A percentile compares a stretch with the other conserved stretches of the same genome.
Evolutionary conservation across 2,113 vertebrate genomes (phyloP).

Genomic region (Colistium nudipinnis): DNA sequence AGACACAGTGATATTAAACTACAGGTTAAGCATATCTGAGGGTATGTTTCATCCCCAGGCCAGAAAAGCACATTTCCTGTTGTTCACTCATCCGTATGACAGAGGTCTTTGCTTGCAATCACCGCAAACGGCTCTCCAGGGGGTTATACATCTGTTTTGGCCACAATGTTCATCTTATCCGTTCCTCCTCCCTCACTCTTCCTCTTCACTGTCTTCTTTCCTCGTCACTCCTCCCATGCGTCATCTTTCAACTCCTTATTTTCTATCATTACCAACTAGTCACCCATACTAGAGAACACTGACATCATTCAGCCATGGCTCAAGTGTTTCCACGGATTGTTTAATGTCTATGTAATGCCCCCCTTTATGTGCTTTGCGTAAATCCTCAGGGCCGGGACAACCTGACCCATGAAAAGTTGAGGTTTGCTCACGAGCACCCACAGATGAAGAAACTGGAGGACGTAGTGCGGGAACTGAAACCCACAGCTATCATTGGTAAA

Average conservation of each 20-base stretch:
- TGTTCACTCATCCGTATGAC: slow-evolving; percentile 17
- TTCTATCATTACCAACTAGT: not conserved
- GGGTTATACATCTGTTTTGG: slow-evolving; percentile 45
- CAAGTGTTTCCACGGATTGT: not conserved
- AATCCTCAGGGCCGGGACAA: slow-evolving; percentile 85
- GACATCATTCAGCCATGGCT: not conserved
- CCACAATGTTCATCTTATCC: slow-evolving; percentile 10
- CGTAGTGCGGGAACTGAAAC: slow-evolving; percentile 88
- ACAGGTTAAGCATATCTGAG: not conserved
- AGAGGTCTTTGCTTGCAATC: slow-evolving; percentile 15
- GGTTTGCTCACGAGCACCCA: slow-evolving; percentile 89
- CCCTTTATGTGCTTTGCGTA: not conserved
- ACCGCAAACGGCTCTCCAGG: not conserved
- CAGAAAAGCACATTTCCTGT: slow-evolving; percentile 6
- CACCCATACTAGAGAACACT: not conserved
- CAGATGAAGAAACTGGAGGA: slow-evolving; percentile 91
- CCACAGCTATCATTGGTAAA: slow-evolving; percentile 94
- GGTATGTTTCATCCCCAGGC: not conserved
- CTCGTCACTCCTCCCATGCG: not conserved
- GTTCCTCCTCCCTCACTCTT: slow-evolving; percentile 14
- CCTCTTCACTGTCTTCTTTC: slow-evolving; percentile 6
- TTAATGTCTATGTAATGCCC: slow-evolving; percentile 7
- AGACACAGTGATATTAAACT: not conserved
- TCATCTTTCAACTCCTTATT: not conserved
- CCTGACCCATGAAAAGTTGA: slow-evolving; percentile 90